Evolutionary conservation across 2,888 invertebrate genomes (phyloP).

Genomic region (Argyresthia albistria): DNA sequence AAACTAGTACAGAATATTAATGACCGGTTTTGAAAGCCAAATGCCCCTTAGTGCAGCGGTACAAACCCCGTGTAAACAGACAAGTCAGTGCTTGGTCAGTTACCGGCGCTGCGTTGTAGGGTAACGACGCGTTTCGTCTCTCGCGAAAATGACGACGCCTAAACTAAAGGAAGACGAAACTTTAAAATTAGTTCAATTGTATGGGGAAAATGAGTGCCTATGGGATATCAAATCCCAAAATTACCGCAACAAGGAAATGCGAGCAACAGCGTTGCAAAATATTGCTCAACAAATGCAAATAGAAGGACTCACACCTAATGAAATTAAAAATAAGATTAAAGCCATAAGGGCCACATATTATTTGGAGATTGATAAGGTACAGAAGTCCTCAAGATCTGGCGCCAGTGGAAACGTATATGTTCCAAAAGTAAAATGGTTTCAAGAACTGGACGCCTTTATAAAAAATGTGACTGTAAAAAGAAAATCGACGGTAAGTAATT

Average conservation of each 20-base stretch:
- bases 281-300: conserved; percentile 13
- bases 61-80: neutral
- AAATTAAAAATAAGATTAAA: conserved; percentile 12
- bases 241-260: conserved; percentile 17
- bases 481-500: conserved; percentile 15
- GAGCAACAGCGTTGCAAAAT: conserved; percentile 15
- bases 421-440: conserved; percentile 16
- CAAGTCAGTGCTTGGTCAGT: neutral
- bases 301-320: neutral
- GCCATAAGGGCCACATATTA: conserved; percentile 15
- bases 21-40: too few relatives aligned
- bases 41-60: too few relatives aligned
- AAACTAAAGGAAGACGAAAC: neutral
- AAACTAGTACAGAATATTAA: too few relatives aligned
- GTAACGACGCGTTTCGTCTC: neutral
- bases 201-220: conserved; percentile 1
- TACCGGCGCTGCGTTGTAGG: neutral
- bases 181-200: neutral
- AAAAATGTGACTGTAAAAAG: conserved; percentile 13
- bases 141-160: neutral
- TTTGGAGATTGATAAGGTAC: conserved; percentile 12
- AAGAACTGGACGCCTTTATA: conserved; percentile 14
- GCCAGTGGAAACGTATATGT: conserved; percentile 5
- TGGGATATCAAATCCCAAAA: conserved; percentile 8
- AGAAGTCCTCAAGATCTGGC: conserved; percentile 14